Conservation (phyloP, 2,113 vertebrate genomes). For the Potamarius usumacintae region DNA sequence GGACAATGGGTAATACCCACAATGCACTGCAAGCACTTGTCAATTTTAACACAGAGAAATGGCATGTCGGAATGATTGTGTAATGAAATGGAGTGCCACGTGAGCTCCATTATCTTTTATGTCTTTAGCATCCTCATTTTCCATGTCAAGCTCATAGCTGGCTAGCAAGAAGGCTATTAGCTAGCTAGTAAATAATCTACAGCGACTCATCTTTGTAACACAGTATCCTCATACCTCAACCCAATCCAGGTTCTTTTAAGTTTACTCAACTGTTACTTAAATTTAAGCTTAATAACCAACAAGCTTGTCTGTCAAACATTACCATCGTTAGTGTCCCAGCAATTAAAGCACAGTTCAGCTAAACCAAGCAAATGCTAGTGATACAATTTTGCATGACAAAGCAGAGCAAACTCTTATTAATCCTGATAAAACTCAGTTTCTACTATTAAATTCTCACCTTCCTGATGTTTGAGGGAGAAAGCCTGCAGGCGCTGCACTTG, state of each 20-base stretch:
- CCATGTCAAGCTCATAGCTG: background rate
- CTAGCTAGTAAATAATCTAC: background rate
- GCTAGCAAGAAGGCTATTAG: background rate
- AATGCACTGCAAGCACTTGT: background rate
- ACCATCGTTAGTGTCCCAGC: background rate
- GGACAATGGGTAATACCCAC: background rate
- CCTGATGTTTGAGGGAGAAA: constrained; percentile 76
- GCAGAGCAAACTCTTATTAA: too few relatives aligned
- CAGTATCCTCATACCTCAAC: background rate
- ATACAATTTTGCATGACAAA: background rate
- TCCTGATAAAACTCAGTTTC: background rate
- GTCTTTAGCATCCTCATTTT: background rate
- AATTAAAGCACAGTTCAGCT: background rate
- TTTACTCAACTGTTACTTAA: background rate
- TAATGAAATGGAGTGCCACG: background rate
- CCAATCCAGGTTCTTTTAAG: background rate
- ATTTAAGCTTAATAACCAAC: background rate
- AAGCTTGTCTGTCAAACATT: background rate
- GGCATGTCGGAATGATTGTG: background rate
- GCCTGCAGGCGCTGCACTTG: constrained; percentile 71
- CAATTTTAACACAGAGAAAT: background rate
- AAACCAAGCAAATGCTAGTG: background rate
- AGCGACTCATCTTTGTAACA: background rate
- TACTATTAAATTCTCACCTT: constrained; percentile 75
- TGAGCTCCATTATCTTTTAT: background rate